Conservation (phyloP, 2,888 invertebrate genomes). For the Rhopalosiphum nymphaeae region DNA sequence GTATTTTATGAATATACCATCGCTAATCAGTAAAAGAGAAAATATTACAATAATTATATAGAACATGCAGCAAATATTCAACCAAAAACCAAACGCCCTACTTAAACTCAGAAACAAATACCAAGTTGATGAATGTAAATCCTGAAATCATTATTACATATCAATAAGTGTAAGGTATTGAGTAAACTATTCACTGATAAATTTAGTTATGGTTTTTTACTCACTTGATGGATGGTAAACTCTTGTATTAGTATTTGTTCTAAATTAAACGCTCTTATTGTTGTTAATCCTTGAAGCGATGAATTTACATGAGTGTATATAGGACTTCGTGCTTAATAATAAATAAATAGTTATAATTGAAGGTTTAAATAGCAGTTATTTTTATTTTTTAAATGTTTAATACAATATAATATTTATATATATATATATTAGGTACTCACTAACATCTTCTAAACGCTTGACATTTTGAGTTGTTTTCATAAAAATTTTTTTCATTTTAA, state of each 20-base stretch:
- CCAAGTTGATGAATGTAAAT: no score
- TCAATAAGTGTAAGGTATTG: no score
- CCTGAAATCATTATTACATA: no score
- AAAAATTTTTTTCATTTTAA: conserved; percentile 76
- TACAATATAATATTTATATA: no score
- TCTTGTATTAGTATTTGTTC: conserved; percentile 77
- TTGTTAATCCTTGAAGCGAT: conserved; percentile 83
- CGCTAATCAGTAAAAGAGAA: neutral
- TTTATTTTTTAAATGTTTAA: no score
- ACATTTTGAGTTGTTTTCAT: conserved; percentile 80
- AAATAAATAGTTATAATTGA: neutral
- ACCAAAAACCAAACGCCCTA: no score
- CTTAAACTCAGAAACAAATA: no score
- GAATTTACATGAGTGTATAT: conserved; percentile 87
- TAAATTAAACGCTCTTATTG: conserved; percentile 83
- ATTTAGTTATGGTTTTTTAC: neutral
- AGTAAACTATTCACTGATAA: no score
- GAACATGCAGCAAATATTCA: no score
- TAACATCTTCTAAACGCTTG: conserved; percentile 78
- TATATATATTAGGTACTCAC: conserved; percentile 71
- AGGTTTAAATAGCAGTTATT: neutral
- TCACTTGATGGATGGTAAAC: conserved; percentile 73
- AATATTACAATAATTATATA: neutral
- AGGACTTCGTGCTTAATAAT: conserved; percentile 80
- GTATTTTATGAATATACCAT: neutral